Conservation (phyloP, 2,113 vertebrate species). For the Gadus chalcogrammus region DNA sequence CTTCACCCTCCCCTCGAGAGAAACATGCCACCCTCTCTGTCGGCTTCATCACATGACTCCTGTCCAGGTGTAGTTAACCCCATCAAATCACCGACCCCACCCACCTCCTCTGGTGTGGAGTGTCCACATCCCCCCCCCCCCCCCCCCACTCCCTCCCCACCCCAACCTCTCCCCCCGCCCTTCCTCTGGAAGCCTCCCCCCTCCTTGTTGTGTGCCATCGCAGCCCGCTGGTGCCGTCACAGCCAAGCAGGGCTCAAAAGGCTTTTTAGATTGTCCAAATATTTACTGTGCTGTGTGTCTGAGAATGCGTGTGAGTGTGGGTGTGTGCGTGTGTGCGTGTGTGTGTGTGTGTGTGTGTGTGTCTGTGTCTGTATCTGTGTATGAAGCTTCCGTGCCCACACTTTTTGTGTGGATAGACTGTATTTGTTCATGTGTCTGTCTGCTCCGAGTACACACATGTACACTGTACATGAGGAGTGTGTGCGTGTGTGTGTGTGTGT, state of each 20-base stretch:
- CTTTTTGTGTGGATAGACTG: too few relatives aligned
- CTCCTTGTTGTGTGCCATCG: slow-evolving; percentile 27
- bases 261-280: slow-evolving; percentile 59
- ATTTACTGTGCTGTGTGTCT: slow-evolving; percentile 48
- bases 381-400: too few relatives aligned
- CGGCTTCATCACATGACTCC: slow-evolving; percentile 40
- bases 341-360: too few relatives aligned
- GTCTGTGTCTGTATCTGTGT: too few relatives aligned
- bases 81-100: slow-evolving; percentile 35
- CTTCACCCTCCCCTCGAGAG: slow-evolving; percentile 10
- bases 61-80: slow-evolving; percentile 62
- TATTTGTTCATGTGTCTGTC: slow-evolving; percentile 30
- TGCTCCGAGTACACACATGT: slow-evolving; percentile 30
- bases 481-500: slow-evolving; percentile 12
- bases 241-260: slow-evolving; percentile 54
- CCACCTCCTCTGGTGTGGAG: slow-evolving; percentile 15
- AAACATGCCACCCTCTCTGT: slow-evolving; percentile 40
- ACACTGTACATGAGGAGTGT: too few relatives aligned
- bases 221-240: slow-evolving; percentile 27
- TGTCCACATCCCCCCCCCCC: slow-evolving; percentile 2
- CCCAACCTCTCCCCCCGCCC: slow-evolving; percentile 6
- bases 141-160: slow-evolving; percentile 29
- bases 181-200: too few relatives aligned
- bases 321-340: too few relatives aligned
- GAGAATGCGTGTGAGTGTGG: too few relatives aligned